Evolutionary conservation across 2,797 vertebrate genomes (phyloP), one percentile per base, ranked within the genome.

Genomic region (Lithobates sylvaticus): DNA sequence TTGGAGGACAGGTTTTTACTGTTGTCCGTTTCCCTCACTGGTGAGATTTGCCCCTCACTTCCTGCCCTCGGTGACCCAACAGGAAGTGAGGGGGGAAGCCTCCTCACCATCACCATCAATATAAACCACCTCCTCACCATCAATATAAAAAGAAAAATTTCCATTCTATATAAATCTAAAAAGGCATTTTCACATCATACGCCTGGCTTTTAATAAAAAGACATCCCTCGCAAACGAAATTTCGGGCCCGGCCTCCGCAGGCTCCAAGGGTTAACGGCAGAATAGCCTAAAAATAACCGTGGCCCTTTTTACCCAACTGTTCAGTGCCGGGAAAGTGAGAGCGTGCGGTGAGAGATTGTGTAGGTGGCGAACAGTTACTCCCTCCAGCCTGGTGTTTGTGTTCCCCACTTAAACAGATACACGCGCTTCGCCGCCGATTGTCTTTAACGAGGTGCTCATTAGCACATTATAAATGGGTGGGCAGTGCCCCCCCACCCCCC

Each of bases 311-410:
- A 65, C 54, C 84, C 85, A 86, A 86, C 78, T 86, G 85, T 86
- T 83, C 54, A 16, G 27, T 64, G 47, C 50, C 18, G 23, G 27
- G 36, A 71, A 69, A 81, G 73, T 23, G 64, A 64, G 71, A 64
- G 73, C 61, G 65, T 64, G 27, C 36, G n/a, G 74, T 86, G 85
- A 86, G 73, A 86, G 85, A 77, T 81, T 39, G 79, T 71, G 85
- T 86, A 83, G 85, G 85, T 71, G 85, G 79, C 65, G 71, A 44
- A 77, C 54, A 29, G 26, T 76, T 65, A 65, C 64, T 65, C 67
- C 76, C 83, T 73, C 44, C 71, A 47, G 42, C 36, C 64, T 54
- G 76, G 58, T 50, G 32, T 85, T 79, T 80, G 77, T 68, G 73
- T 75, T 75, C 42, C 23, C 71, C 69, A 42, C 58, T 79, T 86